Percentiles rank a stretch among this genome's conserved stretches.
Evolutionary conservation across 1,140 invertebrate genomes (phyloP).

Genomic region (Sycophaga agraensis): DNA sequence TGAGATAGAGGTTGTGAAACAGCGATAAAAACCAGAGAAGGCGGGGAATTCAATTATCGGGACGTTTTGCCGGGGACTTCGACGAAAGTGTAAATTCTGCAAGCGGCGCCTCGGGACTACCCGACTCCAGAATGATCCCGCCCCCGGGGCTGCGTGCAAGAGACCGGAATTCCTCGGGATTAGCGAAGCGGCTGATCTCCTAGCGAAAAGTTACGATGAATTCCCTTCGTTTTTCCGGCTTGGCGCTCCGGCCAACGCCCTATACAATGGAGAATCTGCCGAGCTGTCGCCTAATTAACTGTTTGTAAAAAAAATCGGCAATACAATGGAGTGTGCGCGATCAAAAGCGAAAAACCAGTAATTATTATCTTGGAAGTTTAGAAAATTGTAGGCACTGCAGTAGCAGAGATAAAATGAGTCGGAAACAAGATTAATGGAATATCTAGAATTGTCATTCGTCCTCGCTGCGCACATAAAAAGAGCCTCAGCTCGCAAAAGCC

Average conservation of each 20-base stretch:
- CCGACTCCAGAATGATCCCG: slow-evolving; percentile 1
- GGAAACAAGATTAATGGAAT: slow-evolving; percentile 22
- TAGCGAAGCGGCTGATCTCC: not conserved
- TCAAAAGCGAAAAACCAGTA: too few species aligned
- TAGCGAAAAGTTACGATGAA: not conserved
- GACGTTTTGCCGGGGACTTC: slow-evolving; percentile 5
- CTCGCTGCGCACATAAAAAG: not conserved
- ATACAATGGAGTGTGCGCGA: too few species aligned
- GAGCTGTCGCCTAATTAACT: too few species aligned
- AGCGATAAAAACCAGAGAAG: slow-evolving; percentile 17
- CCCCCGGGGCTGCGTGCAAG: not conserved
- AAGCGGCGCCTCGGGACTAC: too few species aligned
- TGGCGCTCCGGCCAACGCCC: too few species aligned
- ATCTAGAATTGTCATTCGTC: slow-evolving; percentile 7
- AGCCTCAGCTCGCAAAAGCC: slow-evolving; percentile 5
- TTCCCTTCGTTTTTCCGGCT: too few species aligned
- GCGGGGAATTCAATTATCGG: slow-evolving; percentile 28
- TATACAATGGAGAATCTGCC: too few species aligned
- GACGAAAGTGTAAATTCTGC: slow-evolving; percentile 24
- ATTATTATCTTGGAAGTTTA: too few species aligned
- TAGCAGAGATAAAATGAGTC: too few species aligned
- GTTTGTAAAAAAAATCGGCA: too few species aligned
- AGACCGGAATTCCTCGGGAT: slow-evolving; percentile 6
- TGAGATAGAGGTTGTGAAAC: slow-evolving; percentile 12
- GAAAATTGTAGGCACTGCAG: too few species aligned